Evolutionary conservation across 2,113 vertebrate genomes (phyloP).

Genomic region (Genyomyrus donnyi): DNA sequence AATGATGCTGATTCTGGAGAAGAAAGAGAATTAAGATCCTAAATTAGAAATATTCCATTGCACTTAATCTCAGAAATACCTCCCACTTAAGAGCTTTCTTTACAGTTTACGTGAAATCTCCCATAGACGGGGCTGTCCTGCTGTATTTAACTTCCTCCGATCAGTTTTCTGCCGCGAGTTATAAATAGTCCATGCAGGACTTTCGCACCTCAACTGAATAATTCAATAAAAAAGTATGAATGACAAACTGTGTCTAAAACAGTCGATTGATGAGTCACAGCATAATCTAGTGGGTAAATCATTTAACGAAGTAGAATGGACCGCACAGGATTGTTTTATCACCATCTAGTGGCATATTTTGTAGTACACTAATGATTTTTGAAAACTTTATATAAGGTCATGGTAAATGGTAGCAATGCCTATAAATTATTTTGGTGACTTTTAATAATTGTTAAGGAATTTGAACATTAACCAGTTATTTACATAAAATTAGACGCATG

Average conservation of each 20-base stretch:
- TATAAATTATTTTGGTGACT: background rate
- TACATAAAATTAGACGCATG: background rate
- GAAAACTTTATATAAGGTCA: background rate
- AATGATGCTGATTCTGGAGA: background rate
- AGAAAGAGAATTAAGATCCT: background rate
- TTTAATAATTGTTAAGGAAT: background rate
- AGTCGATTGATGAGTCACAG: background rate
- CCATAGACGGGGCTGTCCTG: background rate
- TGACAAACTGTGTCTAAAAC: background rate
- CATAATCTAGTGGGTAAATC: background rate
- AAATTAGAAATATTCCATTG: background rate
- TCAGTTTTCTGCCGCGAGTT: background rate
- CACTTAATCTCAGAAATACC: background rate
- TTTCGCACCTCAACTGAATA: background rate
- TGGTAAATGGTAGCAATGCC: background rate
- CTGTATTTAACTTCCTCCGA: background rate
- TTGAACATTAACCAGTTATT: background rate
- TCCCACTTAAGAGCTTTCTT: background rate
- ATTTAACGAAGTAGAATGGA: background rate
- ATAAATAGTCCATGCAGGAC: background rate
- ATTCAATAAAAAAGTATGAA: background rate
- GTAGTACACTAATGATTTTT: background rate
- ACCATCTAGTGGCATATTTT: conserved; percentile 5
- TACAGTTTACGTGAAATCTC: background rate
- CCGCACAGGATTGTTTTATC: background rate